These are phyloP conservation scores for Nibea coibor DNA, from an alignment of 2,113 vertebrate species.

Conservation along the genomic window DNA sequence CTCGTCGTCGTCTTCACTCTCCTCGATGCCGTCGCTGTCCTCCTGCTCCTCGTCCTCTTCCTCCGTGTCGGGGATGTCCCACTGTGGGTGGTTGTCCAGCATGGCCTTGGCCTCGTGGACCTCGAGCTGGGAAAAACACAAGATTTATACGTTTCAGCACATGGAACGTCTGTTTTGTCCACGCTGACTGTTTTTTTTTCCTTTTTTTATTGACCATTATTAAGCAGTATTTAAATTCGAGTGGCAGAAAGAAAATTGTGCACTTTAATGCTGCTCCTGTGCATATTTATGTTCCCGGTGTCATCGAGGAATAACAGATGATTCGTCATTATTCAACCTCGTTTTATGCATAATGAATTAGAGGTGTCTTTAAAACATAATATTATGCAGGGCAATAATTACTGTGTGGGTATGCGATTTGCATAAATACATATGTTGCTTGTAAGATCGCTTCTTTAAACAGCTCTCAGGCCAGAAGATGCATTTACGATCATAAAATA, in stretches of 20 bases:
- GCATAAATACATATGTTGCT: too few species aligned
- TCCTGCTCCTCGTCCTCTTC: conserved; percentile 99
- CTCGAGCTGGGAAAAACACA: conserved; percentile 87
- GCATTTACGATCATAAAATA: too few species aligned
- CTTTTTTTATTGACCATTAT: too few species aligned
- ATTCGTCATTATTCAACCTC: too few species aligned
- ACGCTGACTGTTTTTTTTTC: too few species aligned
- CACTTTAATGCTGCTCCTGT: background rate
- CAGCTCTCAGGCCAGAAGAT: too few species aligned
- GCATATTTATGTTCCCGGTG: background rate
- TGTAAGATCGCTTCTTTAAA: too few species aligned
- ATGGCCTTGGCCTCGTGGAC: conserved; percentile 98
- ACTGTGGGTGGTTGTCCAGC: conserved; percentile 97
- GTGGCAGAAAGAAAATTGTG: background rate
- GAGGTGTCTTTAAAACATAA: background rate
- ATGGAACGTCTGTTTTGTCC: too few species aligned
- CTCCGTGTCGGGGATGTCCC: conserved; percentile 95
- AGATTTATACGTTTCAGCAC: background rate
- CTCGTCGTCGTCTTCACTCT: conserved; percentile 97
- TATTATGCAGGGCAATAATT: too few species aligned
- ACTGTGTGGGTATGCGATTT: too few species aligned
- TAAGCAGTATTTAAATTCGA: background rate
- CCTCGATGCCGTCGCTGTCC: conserved; percentile 99
- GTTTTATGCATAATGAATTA: too few species aligned
- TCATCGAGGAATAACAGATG: too few species aligned